phyloP scores from a whole-genome alignment of 2,888 invertebrate species.

The Conus canariensis region DNA sequence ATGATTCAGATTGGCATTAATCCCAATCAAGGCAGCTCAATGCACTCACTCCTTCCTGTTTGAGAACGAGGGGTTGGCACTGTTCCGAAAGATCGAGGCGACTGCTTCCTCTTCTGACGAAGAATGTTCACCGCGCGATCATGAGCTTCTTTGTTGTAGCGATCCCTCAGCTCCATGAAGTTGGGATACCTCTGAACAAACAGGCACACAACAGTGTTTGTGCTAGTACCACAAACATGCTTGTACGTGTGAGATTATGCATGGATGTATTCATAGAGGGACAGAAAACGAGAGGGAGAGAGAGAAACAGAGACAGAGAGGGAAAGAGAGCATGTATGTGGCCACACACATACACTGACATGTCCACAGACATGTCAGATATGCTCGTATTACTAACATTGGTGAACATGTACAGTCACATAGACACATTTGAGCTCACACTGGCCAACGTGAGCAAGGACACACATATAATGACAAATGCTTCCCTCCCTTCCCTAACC shows the following conservation, averaged over 20 bases:
- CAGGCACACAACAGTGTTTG: background rate
- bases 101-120: constrained; percentile 55
- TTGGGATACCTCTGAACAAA: constrained; percentile 64
- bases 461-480: background rate
- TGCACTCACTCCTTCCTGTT: constrained; percentile 19
- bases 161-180: constrained; percentile 64
- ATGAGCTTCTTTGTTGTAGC: constrained; percentile 63
- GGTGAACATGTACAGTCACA: too few species aligned
- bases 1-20: too few species aligned
- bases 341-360: too few species aligned
- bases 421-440: too few species aligned
- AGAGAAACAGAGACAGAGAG: too few species aligned
- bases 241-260: background rate
- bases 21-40: background rate
- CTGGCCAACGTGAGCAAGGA: too few species aligned
- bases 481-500: background rate
- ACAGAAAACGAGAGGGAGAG: too few species aligned
- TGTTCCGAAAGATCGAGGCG: constrained; percentile 51
- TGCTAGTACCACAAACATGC: background rate
- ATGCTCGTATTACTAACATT: too few species aligned
- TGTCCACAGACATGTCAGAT: too few species aligned
- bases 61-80: constrained; percentile 16
- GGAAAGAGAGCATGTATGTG: too few species aligned
- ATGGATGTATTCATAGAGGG: too few species aligned
- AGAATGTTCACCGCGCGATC: constrained; percentile 62